These are phyloP conservation scores for Semaprochilodus insignis DNA, from an alignment of 2,797 vertebrate genomes.

Conservation along the genomic window DNA sequence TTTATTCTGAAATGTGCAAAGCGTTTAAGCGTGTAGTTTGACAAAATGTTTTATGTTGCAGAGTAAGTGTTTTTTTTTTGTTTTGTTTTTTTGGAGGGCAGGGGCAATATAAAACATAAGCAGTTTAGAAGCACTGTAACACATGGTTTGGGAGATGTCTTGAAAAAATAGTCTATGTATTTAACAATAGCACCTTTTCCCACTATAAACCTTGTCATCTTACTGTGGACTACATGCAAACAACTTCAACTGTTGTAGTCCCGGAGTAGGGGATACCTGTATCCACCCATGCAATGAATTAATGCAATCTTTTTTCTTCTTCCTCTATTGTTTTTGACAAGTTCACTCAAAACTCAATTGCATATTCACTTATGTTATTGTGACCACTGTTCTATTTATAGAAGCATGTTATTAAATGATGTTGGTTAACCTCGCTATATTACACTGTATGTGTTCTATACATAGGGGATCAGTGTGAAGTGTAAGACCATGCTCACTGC, in stretches of 20 bases:
- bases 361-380: background rate
- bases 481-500: background rate
- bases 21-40: background rate
- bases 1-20: background rate
- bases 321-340: background rate
- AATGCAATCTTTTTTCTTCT: background rate
- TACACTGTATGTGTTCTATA: background rate
- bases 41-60: background rate
- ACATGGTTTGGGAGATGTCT: conserved; percentile 12
- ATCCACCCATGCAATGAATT: background rate
- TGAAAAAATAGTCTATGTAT: background rate
- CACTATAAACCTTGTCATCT: conserved; percentile 15
- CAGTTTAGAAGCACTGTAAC: background rate
- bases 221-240: background rate
- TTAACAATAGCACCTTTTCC: background rate
- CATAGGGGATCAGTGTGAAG: background rate
- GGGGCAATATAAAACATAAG: background rate
- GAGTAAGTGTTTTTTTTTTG: background rate
- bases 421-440: background rate
- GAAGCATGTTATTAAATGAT: background rate
- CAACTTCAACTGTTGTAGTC: background rate
- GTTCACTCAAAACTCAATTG: background rate
- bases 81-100: no score
- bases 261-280: background rate
- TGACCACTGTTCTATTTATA: no score